Conservation (phyloP, 2,888 invertebrate genomes). For the Tiliacea aurago region DNA sequence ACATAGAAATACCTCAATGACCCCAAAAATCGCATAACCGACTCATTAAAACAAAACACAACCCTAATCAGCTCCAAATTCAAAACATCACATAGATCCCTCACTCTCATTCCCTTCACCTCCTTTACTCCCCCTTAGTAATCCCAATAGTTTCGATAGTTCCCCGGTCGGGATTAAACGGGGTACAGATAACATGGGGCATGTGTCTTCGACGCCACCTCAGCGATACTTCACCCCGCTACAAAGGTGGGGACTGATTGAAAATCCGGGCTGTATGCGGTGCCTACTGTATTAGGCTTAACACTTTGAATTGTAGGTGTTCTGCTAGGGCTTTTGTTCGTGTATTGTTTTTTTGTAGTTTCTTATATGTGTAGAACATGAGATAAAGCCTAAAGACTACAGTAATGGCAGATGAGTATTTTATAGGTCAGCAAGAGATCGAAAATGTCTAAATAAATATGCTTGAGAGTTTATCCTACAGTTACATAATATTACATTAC, state of each 20-base stretch:
- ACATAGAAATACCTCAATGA: not conserved
- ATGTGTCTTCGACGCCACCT: constrained; percentile 71
- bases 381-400: not conserved
- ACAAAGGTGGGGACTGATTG: constrained; percentile 76
- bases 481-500: too few relatives aligned
- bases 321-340: not conserved
- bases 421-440: not conserved
- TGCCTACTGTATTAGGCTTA: constrained; percentile 62
- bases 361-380: not conserved
- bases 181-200: constrained; percentile 72
- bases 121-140: constrained; percentile 49
- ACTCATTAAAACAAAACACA: constrained; percentile 44
- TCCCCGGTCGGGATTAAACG: constrained; percentile 74
- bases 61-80: constrained; percentile 43
- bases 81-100: constrained; percentile 43
- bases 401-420: too few relatives aligned
- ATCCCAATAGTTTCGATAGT: constrained; percentile 70
- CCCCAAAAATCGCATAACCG: not conserved
- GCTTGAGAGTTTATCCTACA: not conserved
- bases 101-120: constrained; percentile 27
- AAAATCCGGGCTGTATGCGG: constrained; percentile 67
- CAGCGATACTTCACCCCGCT: constrained; percentile 65
- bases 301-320: constrained; percentile 49
- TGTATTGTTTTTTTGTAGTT: not conserved
- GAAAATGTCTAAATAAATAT: not conserved